phyloP scores from a whole-genome alignment of 2,888 invertebrate genomes.

The Gonocerus acuteangulatus region DNA sequence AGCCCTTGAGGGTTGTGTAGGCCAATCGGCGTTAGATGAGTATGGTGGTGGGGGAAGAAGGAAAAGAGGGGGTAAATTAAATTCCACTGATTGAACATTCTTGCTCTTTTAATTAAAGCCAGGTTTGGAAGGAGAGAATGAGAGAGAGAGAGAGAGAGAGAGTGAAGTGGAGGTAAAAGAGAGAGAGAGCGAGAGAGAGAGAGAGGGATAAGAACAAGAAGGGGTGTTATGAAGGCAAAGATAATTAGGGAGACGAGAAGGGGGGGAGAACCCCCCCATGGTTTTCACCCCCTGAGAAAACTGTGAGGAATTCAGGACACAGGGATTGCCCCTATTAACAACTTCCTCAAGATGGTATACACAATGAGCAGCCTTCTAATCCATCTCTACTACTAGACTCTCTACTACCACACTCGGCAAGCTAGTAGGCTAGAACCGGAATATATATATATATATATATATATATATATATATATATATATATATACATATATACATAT shows the following conservation, averaged over 20 bases:
- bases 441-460: too few species aligned
- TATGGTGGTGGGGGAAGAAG: neutral
- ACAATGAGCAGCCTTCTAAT: too few species aligned
- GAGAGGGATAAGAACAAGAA: neutral
- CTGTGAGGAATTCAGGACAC: slow-evolving; percentile 4
- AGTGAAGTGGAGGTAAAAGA: neutral
- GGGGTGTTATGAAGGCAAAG: slow-evolving; percentile 12
- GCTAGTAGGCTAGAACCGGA: too few species aligned
- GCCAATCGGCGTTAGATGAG: neutral
- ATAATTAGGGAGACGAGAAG: slow-evolving; percentile 8
- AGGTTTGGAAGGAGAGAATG: neutral
- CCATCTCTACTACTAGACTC: too few species aligned
- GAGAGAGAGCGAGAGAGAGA: neutral
- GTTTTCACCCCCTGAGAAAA: slow-evolving; percentile 11
- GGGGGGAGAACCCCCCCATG: neutral
- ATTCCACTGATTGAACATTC: slow-evolving; percentile 28
- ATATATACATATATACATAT: too few species aligned
- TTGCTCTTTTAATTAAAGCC: slow-evolving; percentile 24
- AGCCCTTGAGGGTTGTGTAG: neutral
- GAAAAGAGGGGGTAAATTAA: slow-evolving; percentile 15
- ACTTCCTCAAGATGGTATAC: too few species aligned
- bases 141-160: neutral
- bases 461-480: too few species aligned
- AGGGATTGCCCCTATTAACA: too few species aligned
- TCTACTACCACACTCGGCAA: too few species aligned